A percentile compares a stretch with the other conserved stretches of the same genome.
These are phyloP conservation scores for Cybosia mesomella DNA, from an alignment of 2,888 invertebrate genomes.

Conservation along the genomic window DNA sequence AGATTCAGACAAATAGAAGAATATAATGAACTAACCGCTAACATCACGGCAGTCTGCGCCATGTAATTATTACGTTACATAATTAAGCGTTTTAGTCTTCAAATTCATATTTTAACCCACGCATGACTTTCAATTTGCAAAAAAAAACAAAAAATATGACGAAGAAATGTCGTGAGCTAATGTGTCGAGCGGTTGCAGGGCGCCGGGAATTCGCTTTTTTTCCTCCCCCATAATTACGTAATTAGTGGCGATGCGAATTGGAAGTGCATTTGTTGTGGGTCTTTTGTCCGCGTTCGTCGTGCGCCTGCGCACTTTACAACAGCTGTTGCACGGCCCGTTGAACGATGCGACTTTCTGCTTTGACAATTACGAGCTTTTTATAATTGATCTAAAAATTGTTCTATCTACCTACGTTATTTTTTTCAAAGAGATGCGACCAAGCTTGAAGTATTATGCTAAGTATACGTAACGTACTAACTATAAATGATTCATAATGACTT, in stretches of 20 bases:
- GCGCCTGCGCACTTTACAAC: conserved; percentile 74
- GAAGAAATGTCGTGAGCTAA: conserved; percentile 79
- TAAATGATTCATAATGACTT: conserved; percentile 8
- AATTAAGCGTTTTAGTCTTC: conserved; percentile 56
- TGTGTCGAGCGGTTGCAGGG: conserved; percentile 70
- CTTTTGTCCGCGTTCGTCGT: conserved; percentile 77
- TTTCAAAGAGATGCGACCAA: conserved; percentile 18
- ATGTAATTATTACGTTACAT: conserved; percentile 49
- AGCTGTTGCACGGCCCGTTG: conserved; percentile 75
- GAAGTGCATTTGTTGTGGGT: conserved; percentile 79
- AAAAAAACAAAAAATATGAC: conserved; percentile 65
- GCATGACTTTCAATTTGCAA: conserved; percentile 77
- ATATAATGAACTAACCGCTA: conserved; percentile 34
- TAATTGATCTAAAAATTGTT: conserved; percentile 29
- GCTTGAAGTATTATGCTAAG: conserved; percentile 18
- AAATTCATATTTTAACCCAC: conserved; percentile 60
- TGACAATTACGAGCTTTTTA: conserved; percentile 52
- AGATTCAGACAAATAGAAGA: conserved; percentile 25
- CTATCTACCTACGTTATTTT: conserved; percentile 14
- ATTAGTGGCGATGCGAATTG: conserved; percentile 84
- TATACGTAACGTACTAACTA: neutral
- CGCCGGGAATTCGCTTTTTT: conserved; percentile 75
- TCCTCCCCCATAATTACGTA: conserved; percentile 84
- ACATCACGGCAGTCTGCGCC: conserved; percentile 37
- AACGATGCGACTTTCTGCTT: conserved; percentile 68